Base-by-base conservation (phyloP, 2,888 invertebrate genomes). In the Alentia gelatinosa region DNA sequence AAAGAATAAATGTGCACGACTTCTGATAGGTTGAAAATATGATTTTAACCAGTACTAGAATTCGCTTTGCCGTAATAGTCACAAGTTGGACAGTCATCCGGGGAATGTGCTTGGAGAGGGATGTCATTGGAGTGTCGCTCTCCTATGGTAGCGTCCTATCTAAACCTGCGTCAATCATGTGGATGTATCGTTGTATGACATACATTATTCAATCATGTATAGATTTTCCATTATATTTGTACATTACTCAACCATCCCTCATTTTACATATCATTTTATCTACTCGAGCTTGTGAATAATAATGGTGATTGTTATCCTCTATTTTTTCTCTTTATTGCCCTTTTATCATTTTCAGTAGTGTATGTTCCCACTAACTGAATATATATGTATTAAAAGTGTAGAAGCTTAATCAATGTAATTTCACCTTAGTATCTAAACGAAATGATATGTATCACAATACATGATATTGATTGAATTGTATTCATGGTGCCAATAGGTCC, bases 201-300 rank as follows among this genome's bases (percentile, higher is more conserved):
- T n/a, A n/a, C 19, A 19, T 56, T 19, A 56, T 56, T n/a, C 23
- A 56, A 30, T 68, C 68, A 30, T 68, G 68, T 68, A 68, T 68
- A 68, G 68, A 68, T 68, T 19, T n/a, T 30, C 68, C 5, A 7
- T 68, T 68, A 26, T 68, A 68, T 37, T 39, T 79, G 79, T 79
- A 79, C 39, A 79, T 79, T 79, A 37, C 39, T 79, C 79, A 79
- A 35, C 15, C 35, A 79, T 79, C 79, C 39, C 39, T 79, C 79
- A 79, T 79, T 79, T 79, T 79, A 79, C 79, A 79, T 39, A 79
- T 79, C 79, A 79, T 79, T 79, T 79, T 79, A 79, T 35, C 79
- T 0, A 12, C n/a, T 23, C 23, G n/a, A 23, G 79, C 39, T 79
- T 79, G 39, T 68, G 68, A 68, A 68, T 68, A 68, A 3, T 4